These are phyloP conservation scores for Naso thynnoides DNA, from an alignment of 2,797 vertebrate species.

Conservation along the genomic window DNA sequence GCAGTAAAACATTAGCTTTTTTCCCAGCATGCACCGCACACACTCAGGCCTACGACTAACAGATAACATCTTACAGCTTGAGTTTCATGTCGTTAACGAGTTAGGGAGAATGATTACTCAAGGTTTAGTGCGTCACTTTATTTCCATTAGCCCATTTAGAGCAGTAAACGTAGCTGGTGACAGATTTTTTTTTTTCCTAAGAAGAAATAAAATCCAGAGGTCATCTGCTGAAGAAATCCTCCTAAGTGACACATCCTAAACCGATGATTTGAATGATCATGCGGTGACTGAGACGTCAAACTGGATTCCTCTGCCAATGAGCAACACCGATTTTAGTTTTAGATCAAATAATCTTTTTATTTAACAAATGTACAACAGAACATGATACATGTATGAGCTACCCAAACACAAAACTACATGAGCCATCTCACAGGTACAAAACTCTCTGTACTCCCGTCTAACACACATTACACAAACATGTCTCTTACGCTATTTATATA, in stretches of 20 bases:
- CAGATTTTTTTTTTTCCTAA: not conserved
- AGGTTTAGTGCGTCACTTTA: not conserved
- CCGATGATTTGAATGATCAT: not conserved
- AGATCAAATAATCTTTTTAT: conserved; percentile 78
- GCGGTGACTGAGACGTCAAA: not conserved
- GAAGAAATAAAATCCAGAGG: too few relatives aligned
- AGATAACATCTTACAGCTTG: not conserved
- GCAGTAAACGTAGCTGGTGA: not conserved
- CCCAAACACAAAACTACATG: conserved; percentile 58
- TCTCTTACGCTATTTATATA: conserved; percentile 40
- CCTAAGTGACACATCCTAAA: not conserved
- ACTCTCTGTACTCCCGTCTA: conserved; percentile 58
- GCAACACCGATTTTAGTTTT: conserved; percentile 9
- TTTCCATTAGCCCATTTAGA: not conserved
- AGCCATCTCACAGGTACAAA: conserved; percentile 65
- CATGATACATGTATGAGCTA: conserved; percentile 57
- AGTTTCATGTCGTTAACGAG: not conserved
- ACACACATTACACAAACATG: conserved; percentile 53
- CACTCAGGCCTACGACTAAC: not conserved
- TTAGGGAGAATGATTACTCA: not conserved
- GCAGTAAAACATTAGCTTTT: fast-evolving
- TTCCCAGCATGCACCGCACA: not conserved
- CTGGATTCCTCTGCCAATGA: too few relatives aligned
- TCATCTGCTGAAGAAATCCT: not conserved
- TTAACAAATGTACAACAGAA: conserved; percentile 83